These are phyloP conservation scores for Rhynchomys soricoides DNA, from an alignment of 2,113 vertebrate genomes.

Conservation along the genomic window DNA sequence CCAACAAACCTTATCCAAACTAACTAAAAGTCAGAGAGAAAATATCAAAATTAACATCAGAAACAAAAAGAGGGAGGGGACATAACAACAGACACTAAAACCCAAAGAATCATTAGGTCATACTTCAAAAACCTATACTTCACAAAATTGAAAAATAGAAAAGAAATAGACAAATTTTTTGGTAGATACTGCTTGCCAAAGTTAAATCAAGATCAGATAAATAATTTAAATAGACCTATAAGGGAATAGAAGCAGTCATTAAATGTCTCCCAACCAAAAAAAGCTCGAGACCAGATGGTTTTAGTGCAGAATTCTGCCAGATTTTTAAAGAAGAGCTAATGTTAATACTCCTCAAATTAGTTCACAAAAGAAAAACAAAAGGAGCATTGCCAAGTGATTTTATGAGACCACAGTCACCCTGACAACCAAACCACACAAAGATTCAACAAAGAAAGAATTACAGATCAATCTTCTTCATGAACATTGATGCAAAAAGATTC, in stretches of 20 bases:
- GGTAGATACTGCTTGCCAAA: neutral
- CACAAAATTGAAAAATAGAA: neutral
- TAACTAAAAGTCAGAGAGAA: neutral
- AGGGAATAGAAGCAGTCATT: too few relatives aligned
- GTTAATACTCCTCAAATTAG: too few relatives aligned
- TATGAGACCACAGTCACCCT: too few relatives aligned
- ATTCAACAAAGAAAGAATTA: too few relatives aligned
- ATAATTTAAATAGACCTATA: neutral
- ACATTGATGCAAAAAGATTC: neutral
- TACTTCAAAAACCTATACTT: neutral
- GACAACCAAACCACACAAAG: too few relatives aligned
- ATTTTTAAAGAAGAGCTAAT: too few relatives aligned
- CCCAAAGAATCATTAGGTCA: neutral
- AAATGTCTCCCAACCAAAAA: too few relatives aligned
- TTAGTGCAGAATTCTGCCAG: too few relatives aligned
- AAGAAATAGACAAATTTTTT: neutral
- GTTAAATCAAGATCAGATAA: neutral
- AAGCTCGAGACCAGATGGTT: too few relatives aligned
- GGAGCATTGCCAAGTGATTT: too few relatives aligned
- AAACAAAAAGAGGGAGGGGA: neutral
- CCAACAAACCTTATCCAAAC: neutral
- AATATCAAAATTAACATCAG: neutral
- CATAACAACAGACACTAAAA: neutral
- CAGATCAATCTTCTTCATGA: too few relatives aligned
- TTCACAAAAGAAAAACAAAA: too few relatives aligned